Base-by-base conservation (phyloP, 2,797 vertebrate genomes). In the Hozukius guyotensis region DNA sequence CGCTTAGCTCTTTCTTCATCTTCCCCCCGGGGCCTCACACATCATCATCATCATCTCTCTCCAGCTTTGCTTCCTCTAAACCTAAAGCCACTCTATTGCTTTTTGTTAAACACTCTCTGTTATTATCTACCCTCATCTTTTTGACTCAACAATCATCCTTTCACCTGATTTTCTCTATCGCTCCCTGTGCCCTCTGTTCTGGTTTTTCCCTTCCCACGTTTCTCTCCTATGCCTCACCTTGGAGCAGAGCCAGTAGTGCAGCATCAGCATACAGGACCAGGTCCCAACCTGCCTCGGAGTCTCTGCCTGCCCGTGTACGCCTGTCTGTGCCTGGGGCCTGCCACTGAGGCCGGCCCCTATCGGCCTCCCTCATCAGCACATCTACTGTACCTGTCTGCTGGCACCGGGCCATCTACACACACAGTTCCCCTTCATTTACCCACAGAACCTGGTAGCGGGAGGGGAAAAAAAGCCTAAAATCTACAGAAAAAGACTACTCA, bases 241-340 rank as follows among this genome's bases (percentile, higher is more conserved):
- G 84, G 83, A 88, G 56, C 24, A 5, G 27, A 74, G 88, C 91
- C 92, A 90, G 63, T 5, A 36, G 55, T 82, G 88, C 87, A 90
- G 87, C 81, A 88, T 83, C 90, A 87, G 88, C 90, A 77, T 49
- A 88, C 78, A 81, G 82, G 70, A 87, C 95, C 96, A 96, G 94
- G 96, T 92, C 94, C 90, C n/a, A 90, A 96, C 97, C 95, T 94
- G 96, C 90, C 95, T 24, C 60, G 78, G 92, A 85, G 93, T 94
- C 95, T 95, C 80, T 46, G 94, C 95, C 90, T 87, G 94, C 95
- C 87, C 65, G 16, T 77, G 84, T 85, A 69, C 11, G 83, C 77
- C 87, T 88, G 84, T 87, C 88, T 91, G 78, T 60, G 86, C 83
- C 87, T 59, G 67, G 53, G 88, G 89, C 91, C 90, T 84, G 81